Base-by-base conservation (phyloP, 2,797 vertebrate genomes). In the Pantherophis alleghaniensis region DNA sequence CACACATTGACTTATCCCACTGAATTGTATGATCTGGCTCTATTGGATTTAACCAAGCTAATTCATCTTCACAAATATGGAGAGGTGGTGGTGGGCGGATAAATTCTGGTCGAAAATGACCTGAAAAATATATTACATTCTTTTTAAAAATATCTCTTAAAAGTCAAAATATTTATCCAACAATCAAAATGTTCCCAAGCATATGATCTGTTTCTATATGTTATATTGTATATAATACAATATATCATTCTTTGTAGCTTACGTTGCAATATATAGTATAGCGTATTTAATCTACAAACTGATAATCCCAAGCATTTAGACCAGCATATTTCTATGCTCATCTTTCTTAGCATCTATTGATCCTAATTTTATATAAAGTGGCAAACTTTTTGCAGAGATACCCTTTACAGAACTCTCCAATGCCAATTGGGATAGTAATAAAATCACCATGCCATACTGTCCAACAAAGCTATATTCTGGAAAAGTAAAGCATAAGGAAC, bases 1-100 rank as follows among this genome's bases (percentile, higher is more conserved):
- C 98, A 56, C 99, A 99, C 99, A 99, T 99, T 88, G 99, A 99
- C 13, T 98, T 99, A 94, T 99, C 99, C 99, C 99, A 99, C 93
- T 99, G 99, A 94, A 99, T 95, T 0, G 97, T 93, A 96, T 99
- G 99, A 59, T 99, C 99, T 0, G 99, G 99, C 96, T 99, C 99
- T 0, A 98, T 98, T 2, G 99, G 99, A 94, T 99, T 99, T 91
- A 99, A 96, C 99, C 99, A 99, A 0, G 98, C 98, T 96, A 99
- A 96, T 95, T 99, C 99, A 42, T 99, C 99, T 96, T 99, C 99
- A 88, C 99, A 99, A 88, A 99, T 98, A 20, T 99, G 99, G 22
- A 99, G 98, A 0, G 99, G 99, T 0, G 99, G 99, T 0, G 98
- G 98, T 0, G 99, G 99, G 0, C 99, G 98, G 96, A 99, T 99